Percentiles rank a stretch among this genome's conserved stretches.
Evolutionary conservation across 37 sponge, comb jelly and placozoan species (phyloP).

Genomic region (Beroe ovata): DNA sequence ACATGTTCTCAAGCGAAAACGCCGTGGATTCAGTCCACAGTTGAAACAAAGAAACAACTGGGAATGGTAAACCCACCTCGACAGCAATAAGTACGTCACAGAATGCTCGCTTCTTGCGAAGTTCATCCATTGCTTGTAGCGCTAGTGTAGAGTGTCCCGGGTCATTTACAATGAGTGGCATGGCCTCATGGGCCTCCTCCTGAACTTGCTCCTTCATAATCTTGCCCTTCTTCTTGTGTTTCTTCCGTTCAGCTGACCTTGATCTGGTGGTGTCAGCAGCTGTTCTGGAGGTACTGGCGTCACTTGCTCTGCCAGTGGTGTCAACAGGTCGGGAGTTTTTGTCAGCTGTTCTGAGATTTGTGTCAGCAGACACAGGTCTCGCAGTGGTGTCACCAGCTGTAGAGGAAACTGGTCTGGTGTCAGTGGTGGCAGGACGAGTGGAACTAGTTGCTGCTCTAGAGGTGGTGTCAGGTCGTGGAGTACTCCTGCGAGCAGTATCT

Average conservation of each 20-base stretch:
- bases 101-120: conserved; percentile 25
- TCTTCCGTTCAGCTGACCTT: not conserved
- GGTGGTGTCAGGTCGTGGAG: not conserved
- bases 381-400: no score
- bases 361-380: no score
- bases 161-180: conserved; percentile 57
- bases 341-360: no score
- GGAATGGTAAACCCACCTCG: no score
- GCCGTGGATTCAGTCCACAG: no score
- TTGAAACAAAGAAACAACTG: no score
- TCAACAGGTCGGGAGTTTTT: no score
- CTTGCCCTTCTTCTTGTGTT: not conserved
- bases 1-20: no score
- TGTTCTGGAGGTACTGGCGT: no score
- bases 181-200: not conserved
- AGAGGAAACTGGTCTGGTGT: no score
- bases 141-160: conserved; percentile 40
- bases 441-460: not conserved
- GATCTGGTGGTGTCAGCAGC: not conserved
- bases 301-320: no score
- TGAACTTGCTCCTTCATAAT: not conserved
- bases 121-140: conserved; percentile 55
- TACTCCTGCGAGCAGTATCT: not conserved
- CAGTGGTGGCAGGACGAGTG: not conserved
- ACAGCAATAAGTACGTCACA: conserved; percentile 64